Percentiles rank a stretch among this genome's conserved stretches.
Evolutionary conservation across 2,113 vertebrate species (phyloP).

Genomic region (Chitala chitala): DNA sequence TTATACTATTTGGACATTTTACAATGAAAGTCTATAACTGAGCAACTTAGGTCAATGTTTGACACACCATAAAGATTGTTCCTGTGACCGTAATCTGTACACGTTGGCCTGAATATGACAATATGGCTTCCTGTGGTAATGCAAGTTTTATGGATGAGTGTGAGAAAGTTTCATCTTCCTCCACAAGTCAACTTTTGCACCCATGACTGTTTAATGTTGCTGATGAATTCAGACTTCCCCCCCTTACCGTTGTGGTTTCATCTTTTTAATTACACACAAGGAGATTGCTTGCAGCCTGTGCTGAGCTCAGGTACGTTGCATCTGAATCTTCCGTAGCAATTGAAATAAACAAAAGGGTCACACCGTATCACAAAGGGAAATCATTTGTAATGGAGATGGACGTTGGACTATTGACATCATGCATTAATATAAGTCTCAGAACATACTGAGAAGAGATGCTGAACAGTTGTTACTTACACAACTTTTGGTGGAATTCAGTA

Average conservation of each 20-base stretch:
- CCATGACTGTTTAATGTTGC: neutral
- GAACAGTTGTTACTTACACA: neutral
- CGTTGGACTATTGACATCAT: neutral
- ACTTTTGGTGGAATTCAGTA: neutral
- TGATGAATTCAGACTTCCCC: neutral
- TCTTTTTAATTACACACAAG: neutral
- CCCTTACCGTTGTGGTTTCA: neutral
- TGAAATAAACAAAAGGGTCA: neutral
- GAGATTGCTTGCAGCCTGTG: neutral
- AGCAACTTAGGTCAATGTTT: no score
- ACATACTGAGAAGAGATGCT: neutral
- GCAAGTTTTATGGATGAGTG: neutral
- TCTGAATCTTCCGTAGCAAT: neutral
- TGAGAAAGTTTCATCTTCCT: neutral
- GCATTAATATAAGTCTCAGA: neutral
- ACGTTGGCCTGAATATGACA: no score
- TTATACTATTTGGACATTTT: no score
- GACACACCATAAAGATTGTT: no score
- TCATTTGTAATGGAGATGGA: neutral
- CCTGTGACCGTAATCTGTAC: no score
- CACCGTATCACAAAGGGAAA: neutral
- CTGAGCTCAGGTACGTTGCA: neutral
- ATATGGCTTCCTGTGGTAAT: neutral
- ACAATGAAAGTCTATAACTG: no score
- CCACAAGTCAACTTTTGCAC: neutral